These are phyloP conservation scores for Cheilinus undulatus DNA, from an alignment of 2,113 vertebrate genomes.

Conservation along the genomic window DNA sequence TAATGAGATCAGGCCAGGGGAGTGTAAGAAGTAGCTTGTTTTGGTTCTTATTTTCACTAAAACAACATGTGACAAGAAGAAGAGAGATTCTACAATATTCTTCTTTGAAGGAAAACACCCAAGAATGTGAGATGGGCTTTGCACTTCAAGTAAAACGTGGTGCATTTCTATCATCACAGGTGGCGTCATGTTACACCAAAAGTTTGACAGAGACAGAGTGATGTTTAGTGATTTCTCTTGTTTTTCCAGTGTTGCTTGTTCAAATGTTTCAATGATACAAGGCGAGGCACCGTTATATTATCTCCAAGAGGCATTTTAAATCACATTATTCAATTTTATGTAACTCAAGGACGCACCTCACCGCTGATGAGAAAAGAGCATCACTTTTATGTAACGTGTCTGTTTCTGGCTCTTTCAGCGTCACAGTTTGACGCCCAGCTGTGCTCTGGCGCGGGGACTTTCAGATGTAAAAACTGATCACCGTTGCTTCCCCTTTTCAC, in stretches of 20 bases:
- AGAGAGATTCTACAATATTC: neutral
- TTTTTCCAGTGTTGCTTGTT: neutral
- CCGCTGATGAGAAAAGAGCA: slow-evolving; percentile 18
- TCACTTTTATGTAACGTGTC: slow-evolving; percentile 40
- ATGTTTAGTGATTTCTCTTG: neutral
- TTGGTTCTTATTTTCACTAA: neutral
- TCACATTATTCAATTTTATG: slow-evolving; percentile 32
- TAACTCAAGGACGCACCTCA: slow-evolving; percentile 40
- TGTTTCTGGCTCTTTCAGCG: neutral
- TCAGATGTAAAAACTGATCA: neutral
- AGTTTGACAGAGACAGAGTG: neutral
- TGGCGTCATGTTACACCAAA: slow-evolving; percentile 8
- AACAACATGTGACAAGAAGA: neutral
- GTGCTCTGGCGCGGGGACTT: neutral
- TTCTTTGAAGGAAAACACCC: slow-evolving; percentile 1
- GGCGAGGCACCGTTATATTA: neutral
- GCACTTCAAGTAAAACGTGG: neutral
- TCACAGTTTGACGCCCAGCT: slow-evolving; percentile 6
- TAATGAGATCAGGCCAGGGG: neutral
- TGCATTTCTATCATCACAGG: slow-evolving; percentile 19
- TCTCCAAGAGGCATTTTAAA: neutral
- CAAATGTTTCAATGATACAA: neutral
- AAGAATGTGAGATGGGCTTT: neutral
- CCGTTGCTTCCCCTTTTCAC: neutral
- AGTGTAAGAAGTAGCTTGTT: slow-evolving; percentile 10